These are phyloP conservation scores for Solenodon paradoxus DNA, from an alignment of 2,113 vertebrate species.

Conservation along the genomic window DNA sequence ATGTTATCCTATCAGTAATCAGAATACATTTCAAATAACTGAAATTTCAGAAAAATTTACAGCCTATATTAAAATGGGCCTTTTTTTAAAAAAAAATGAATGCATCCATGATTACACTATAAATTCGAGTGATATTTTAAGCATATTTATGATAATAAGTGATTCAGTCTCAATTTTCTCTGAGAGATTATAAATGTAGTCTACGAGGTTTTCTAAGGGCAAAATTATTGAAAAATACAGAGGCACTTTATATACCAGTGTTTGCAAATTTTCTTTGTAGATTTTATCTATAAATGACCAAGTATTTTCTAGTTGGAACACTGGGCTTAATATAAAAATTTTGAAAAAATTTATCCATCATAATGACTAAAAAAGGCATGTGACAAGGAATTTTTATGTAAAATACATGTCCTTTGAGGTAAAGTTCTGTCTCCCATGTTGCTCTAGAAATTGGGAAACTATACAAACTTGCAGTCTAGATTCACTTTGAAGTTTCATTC, in stretches of 20 bases:
- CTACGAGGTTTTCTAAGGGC: constrained; percentile 43
- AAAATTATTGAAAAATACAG: constrained; percentile 28
- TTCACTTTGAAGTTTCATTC: neutral
- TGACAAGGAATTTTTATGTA: neutral
- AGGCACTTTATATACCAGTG: neutral
- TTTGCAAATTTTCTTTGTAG: neutral
- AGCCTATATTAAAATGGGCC: constrained; percentile 34
- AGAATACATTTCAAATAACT: constrained; percentile 39
- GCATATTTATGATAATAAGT: constrained; percentile 69
- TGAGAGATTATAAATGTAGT: constrained; percentile 52
- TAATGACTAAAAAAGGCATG: neutral
- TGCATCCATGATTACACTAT: constrained; percentile 69
- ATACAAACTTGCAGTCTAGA: neutral
- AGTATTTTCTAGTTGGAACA: neutral
- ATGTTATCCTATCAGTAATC: neutral
- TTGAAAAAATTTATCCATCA: neutral
- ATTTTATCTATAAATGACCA: neutral
- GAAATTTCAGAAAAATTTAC: constrained; percentile 28
- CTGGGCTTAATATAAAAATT: neutral
- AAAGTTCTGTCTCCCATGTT: neutral
- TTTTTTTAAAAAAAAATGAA: constrained; percentile 71
- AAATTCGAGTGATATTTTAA: constrained; percentile 70
- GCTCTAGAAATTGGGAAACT: neutral
- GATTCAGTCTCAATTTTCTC: constrained; percentile 53
- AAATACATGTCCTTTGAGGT: neutral